phyloP scores from a whole-genome alignment of 2,113 vertebrate genomes.

The Rhombomys opimus region DNA sequence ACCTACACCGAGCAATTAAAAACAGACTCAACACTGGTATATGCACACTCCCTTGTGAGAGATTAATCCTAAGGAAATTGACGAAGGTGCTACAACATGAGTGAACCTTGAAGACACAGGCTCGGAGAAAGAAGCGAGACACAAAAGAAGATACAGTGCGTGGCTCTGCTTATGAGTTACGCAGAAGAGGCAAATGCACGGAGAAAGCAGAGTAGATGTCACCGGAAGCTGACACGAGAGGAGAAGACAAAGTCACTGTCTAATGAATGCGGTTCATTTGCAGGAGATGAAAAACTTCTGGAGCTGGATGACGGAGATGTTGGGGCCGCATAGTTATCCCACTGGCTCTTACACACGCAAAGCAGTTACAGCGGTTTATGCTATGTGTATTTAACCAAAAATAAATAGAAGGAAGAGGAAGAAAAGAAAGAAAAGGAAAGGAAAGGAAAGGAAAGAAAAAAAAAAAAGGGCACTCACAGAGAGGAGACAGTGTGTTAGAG shows the following conservation, averaged over 20 bases:
- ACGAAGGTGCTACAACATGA: background rate
- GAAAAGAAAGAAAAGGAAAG: too few species aligned
- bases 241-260: background rate
- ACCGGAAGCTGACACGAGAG: background rate
- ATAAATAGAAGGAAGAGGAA: background rate
- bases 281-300: background rate
- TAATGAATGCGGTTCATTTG: background rate
- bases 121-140: background rate
- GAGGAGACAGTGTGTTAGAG: rapidly evolving
- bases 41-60: background rate
- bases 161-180: background rate
- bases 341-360: background rate
- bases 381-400: background rate
- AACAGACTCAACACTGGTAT: background rate
- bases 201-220: background rate
- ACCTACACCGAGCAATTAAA: background rate
- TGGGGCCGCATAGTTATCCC: background rate
- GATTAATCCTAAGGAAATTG: background rate
- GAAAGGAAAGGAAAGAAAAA: too few species aligned
- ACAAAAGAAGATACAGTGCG: background rate
- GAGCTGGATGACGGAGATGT: background rate
- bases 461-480: background rate
- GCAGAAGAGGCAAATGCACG: background rate
- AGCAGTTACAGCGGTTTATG: background rate
- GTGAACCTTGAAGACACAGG: background rate